phyloP scores from a whole-genome alignment of 2,888 invertebrate species.

The Didymodactylos carnosus region DNA sequence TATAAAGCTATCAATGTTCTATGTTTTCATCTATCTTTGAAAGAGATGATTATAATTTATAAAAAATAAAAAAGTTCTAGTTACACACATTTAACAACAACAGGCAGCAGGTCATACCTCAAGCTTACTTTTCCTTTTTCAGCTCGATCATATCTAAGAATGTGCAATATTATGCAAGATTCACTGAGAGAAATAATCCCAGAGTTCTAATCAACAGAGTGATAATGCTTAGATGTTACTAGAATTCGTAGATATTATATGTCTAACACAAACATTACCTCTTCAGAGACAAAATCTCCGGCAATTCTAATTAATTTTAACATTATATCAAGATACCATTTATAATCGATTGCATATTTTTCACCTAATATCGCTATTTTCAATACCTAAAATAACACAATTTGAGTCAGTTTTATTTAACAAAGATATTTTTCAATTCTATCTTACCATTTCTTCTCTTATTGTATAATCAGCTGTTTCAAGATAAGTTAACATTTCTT shows the following conservation, averaged over 20 bases:
- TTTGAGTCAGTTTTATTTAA: neutral
- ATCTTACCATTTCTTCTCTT: conserved; percentile 76
- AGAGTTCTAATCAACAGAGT: too few relatives aligned
- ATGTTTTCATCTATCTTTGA: too few relatives aligned
- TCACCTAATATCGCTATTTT: conserved; percentile 97
- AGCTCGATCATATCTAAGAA: too few relatives aligned
- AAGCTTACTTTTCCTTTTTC: too few relatives aligned
- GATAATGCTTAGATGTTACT: too few relatives aligned
- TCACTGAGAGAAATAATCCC: too few relatives aligned
- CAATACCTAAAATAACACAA: conserved; percentile 39
- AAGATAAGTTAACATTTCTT: conserved; percentile 93
- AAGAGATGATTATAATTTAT: neutral
- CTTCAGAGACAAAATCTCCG: conserved; percentile 96
- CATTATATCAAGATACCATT: conserved; percentile 89
- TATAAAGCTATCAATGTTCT: too few relatives aligned
- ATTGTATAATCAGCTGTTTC: conserved; percentile 99
- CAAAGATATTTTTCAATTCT: neutral
- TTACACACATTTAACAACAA: too few relatives aligned
- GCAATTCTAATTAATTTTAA: conserved; percentile 94
- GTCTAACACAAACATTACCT: conserved; percentile 37
- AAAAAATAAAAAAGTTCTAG: neutral
- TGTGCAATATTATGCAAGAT: too few relatives aligned
- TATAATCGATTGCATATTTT: conserved; percentile 96
- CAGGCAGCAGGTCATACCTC: too few relatives aligned
- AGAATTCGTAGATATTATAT: too few relatives aligned